Evolutionary conservation across 2,797 vertebrate species (phyloP).

Genomic region (Pangasius djambal): DNA sequence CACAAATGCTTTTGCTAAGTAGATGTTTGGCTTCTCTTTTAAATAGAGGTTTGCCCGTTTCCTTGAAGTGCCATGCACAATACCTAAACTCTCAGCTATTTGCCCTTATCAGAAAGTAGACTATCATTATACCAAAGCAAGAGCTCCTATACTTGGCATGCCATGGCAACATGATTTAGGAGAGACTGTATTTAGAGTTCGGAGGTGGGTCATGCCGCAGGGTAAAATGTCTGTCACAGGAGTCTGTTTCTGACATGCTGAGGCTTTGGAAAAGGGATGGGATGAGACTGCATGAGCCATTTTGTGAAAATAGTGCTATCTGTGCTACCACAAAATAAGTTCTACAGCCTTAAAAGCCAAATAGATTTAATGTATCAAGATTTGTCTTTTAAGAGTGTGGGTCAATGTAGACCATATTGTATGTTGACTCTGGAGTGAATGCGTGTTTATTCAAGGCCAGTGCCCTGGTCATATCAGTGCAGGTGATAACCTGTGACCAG

Average conservation of each 20-base stretch:
- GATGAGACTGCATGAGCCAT: slow-evolving; percentile 6
- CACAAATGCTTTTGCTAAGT: slow-evolving; percentile 32
- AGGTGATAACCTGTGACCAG: slow-evolving; percentile 41
- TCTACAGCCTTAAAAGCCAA: no score
- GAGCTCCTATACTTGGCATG: slow-evolving; percentile 24
- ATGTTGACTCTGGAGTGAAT: neutral
- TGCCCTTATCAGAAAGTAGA: slow-evolving; percentile 15
- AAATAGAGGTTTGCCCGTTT: slow-evolving; percentile 40
- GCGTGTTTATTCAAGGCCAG: slow-evolving; percentile 5
- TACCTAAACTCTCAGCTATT: slow-evolving; percentile 49
- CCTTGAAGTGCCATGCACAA: slow-evolving; percentile 39
- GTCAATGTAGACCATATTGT: neutral
- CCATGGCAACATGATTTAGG: slow-evolving; percentile 31
- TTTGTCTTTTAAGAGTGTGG: no score
- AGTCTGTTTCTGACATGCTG: slow-evolving; percentile 41
- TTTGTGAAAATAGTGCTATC: neutral
- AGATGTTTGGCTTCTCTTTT: slow-evolving; percentile 38
- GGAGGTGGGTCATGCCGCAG: slow-evolving; percentile 28
- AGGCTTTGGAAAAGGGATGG: slow-evolving; percentile 2
- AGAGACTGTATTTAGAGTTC: slow-evolving; percentile 30
- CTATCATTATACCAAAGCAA: slow-evolving; percentile 49
- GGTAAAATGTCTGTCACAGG: slow-evolving; percentile 9
- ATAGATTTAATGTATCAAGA: no score
- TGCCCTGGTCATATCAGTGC: neutral
- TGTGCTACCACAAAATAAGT: neutral